Conservation (phyloP, 2,113 vertebrate genomes). For the Peromyscus leucopus region DNA sequence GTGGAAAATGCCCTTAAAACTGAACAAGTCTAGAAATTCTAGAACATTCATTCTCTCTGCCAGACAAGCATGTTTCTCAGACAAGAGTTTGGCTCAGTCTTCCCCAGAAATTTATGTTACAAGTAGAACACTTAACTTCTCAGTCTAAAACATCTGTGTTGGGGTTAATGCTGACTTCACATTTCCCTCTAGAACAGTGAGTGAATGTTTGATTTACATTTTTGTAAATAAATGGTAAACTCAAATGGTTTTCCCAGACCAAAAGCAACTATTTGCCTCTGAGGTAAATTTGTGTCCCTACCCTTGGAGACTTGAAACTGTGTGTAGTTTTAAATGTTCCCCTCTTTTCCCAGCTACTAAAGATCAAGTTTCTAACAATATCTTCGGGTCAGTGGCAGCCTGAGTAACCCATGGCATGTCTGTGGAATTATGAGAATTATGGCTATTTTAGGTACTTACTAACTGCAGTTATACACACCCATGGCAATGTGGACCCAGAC, state of each 20-base stretch:
- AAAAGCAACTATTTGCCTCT: slow-evolving; percentile 78
- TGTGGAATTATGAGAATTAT: slow-evolving; percentile 57
- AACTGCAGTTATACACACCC: not conserved
- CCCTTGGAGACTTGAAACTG: slow-evolving; percentile 78
- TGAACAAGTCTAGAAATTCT: not conserved
- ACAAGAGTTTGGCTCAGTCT: slow-evolving; percentile 50
- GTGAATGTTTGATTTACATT: slow-evolving; percentile 81
- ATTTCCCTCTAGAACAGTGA: slow-evolving; percentile 77
- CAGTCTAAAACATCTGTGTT: slow-evolving; percentile 71
- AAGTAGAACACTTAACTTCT: slow-evolving; percentile 73
- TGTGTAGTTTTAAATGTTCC: slow-evolving; percentile 74
- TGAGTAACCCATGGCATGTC: slow-evolving; percentile 59
- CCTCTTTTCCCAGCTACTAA: slow-evolving; percentile 81
- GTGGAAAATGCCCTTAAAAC: not conserved
- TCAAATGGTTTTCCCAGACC: slow-evolving; percentile 82
- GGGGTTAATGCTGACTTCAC: slow-evolving; percentile 64
- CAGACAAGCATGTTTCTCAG: slow-evolving; percentile 51
- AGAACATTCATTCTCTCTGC: not conserved
- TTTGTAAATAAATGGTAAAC: slow-evolving; percentile 78
- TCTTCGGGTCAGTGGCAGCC: slow-evolving; percentile 70
- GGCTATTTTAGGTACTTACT: slow-evolving; percentile 53
- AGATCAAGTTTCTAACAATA: slow-evolving; percentile 84
- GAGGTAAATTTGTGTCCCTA: slow-evolving; percentile 73
- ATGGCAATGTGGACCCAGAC: not conserved
- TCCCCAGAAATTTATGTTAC: slow-evolving; percentile 72